Evolutionary conservation across 2,113 vertebrate genomes (phyloP).

Genomic region (Aythya baeri): DNA sequence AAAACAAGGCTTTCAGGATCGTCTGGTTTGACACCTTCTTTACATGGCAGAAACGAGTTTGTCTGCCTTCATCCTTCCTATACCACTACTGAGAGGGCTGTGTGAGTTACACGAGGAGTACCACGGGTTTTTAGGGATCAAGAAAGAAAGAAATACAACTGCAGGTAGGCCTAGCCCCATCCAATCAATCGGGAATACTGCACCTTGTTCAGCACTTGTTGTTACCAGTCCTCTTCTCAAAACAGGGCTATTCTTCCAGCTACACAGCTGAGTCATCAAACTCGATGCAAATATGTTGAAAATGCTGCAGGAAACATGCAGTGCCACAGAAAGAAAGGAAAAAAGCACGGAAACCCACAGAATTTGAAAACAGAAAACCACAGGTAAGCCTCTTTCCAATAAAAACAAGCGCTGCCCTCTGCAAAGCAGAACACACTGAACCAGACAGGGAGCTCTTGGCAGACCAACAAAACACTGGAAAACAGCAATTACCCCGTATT

Average conservation of each 20-base stretch:
- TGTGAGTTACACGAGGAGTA: not conserved
- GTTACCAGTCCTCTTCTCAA: not conserved
- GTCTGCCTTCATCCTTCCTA: constrained; percentile 9
- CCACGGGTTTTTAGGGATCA: not conserved
- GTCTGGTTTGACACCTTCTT: constrained; percentile 34
- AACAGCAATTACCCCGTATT: not conserved
- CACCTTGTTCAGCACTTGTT: not conserved
- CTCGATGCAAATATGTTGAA: constrained; percentile 9
- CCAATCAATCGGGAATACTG: not conserved
- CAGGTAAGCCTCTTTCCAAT: constrained; percentile 18
- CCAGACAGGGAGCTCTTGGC: not conserved
- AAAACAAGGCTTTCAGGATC: constrained; percentile 59
- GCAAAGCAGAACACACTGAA: not conserved
- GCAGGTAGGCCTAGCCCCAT: not conserved
- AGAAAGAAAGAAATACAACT: not conserved
- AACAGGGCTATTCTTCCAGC: not conserved
- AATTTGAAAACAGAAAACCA: constrained; percentile 37
- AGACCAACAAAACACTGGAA: not conserved
- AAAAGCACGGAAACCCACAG: not conserved
- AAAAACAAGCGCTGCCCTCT: constrained; percentile 3
- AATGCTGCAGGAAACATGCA: not conserved
- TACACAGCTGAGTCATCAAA: not conserved
- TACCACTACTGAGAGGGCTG: not conserved
- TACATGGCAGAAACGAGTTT: not conserved
- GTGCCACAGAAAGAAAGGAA: not conserved